A percentile compares a stretch with the other conserved stretches of the same genome.
phyloP scores from a whole-genome alignment of 2,113 vertebrate genomes.

The Grammomys dolichurus region DNA sequence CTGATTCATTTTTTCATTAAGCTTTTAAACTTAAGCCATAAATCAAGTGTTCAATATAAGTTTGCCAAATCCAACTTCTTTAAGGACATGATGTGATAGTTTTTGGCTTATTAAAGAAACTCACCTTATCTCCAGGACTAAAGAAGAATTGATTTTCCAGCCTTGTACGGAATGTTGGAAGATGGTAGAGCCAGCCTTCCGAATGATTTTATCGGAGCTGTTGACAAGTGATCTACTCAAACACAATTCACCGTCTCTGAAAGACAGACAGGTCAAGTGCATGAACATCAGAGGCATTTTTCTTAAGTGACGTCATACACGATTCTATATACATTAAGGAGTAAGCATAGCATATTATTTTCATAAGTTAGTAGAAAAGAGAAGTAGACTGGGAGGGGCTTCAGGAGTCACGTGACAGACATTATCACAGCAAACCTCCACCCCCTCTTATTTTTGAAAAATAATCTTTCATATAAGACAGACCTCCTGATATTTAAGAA shows the following conservation, averaged over 20 bases:
- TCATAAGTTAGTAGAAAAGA: background rate
- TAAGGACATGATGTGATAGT: slow-evolving; percentile 14
- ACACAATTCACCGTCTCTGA: slow-evolving; percentile 90
- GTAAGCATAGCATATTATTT: background rate
- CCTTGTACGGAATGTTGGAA: slow-evolving; percentile 87
- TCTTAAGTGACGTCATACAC: background rate
- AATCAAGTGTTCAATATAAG: slow-evolving; percentile 67
- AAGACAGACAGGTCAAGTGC: slow-evolving; percentile 74
- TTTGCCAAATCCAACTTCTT: slow-evolving; percentile 58
- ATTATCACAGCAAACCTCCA: background rate
- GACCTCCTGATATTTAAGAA: background rate
- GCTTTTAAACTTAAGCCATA: slow-evolving; percentile 47
- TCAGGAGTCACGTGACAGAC: background rate
- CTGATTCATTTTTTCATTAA: slow-evolving; percentile 56
- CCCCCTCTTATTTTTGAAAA: background rate
- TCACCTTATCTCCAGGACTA: slow-evolving; percentile 93
- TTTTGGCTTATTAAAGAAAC: slow-evolving; percentile 74
- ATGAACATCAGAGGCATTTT: slow-evolving; percentile 51
- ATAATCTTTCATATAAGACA: background rate
- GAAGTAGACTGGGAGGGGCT: background rate
- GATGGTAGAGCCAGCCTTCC: slow-evolving; percentile 87
- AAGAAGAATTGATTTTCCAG: slow-evolving; percentile 93
- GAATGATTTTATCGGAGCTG: slow-evolving; percentile 88
- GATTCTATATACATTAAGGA: slow-evolving; percentile 41
- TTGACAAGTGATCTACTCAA: slow-evolving; percentile 91